A percentile compares a stretch with the other conserved stretches of the same genome.
These are phyloP conservation scores for Lasioglossum zephyrum DNA, from an alignment of 2,888 invertebrate genomes.

Conservation along the genomic window DNA sequence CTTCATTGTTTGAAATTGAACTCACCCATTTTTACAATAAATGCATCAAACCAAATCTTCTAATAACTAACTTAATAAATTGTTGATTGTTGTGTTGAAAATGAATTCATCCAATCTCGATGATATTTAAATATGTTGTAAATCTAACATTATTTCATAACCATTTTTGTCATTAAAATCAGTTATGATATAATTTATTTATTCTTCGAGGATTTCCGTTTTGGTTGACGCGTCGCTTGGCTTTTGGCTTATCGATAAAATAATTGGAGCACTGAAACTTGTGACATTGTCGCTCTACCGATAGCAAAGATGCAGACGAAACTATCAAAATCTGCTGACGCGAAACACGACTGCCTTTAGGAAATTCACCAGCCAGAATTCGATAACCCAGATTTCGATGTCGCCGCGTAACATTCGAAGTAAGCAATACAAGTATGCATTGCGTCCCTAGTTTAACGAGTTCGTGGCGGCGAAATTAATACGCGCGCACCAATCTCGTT, in stretches of 20 bases:
- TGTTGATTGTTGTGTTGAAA: too few species aligned
- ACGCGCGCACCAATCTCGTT: constrained; percentile 42
- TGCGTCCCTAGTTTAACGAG: constrained; percentile 36
- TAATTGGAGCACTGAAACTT: not conserved
- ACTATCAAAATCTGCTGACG: constrained; percentile 51
- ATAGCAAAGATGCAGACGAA: constrained; percentile 33
- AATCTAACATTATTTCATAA: too few species aligned
- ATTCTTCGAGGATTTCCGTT: not conserved
- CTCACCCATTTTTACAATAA: too few species aligned
- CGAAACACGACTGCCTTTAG: constrained; percentile 28
- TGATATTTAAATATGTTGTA: too few species aligned
- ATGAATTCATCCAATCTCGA: too few species aligned
- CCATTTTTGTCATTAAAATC: too few species aligned
- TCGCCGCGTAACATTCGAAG: constrained; percentile 46
- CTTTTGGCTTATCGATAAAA: not conserved
- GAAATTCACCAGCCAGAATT: constrained; percentile 45
- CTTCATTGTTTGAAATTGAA: too few species aligned
- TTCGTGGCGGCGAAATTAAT: constrained; percentile 51
- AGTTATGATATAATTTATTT: not conserved
- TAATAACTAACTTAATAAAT: too few species aligned
- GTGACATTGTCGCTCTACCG: not conserved
- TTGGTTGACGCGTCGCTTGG: not conserved
- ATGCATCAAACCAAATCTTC: too few species aligned
- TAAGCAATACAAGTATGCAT: constrained; percentile 50
- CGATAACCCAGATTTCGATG: constrained; percentile 56